A percentile compares a stretch with the other conserved stretches of the same genome.
Evolutionary conservation across 1,140 invertebrate genomes (phyloP).

Genomic region (Penaeus japonicus): DNA sequence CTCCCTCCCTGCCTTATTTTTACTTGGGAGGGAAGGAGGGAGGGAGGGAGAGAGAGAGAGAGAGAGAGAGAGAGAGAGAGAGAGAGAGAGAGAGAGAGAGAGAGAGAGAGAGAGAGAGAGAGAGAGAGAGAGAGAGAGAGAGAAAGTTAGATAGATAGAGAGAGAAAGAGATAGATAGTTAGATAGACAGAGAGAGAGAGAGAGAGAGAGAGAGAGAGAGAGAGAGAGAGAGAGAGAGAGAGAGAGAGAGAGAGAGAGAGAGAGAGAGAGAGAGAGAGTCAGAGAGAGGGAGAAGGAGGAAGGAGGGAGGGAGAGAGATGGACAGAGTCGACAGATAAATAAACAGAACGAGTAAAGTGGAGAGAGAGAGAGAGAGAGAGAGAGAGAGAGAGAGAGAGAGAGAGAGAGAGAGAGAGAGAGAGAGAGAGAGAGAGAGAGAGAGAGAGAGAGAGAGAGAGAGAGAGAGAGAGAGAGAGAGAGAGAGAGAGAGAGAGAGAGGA

Average conservation of each 20-base stretch:
- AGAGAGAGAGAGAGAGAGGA: too few species aligned
- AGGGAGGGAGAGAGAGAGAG: too few species aligned
- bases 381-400: neutral
- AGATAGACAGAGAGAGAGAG: neutral
- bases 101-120: too few species aligned
- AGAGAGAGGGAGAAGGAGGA: neutral
- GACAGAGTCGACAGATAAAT: neutral
- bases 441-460: too few species aligned
- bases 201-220: neutral
- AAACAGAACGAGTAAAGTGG: neutral
- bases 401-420: neutral
- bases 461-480: too few species aligned
- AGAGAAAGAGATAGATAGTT: neutral
- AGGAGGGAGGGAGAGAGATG: neutral
- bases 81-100: too few species aligned
- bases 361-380: neutral
- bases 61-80: too few species aligned
- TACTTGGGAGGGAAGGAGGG: too few species aligned
- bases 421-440: neutral
- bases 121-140: neutral
- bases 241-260: too few species aligned
- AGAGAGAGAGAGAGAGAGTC: too few species aligned
- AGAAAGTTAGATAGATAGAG: too few species aligned
- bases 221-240: neutral
- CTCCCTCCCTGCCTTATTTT: too few species aligned